Percentiles rank a stretch among this genome's conserved stretches.
These are phyloP conservation scores for Sorex fumeus DNA, from an alignment of 2,113 vertebrate species.

Conservation along the genomic window DNA sequence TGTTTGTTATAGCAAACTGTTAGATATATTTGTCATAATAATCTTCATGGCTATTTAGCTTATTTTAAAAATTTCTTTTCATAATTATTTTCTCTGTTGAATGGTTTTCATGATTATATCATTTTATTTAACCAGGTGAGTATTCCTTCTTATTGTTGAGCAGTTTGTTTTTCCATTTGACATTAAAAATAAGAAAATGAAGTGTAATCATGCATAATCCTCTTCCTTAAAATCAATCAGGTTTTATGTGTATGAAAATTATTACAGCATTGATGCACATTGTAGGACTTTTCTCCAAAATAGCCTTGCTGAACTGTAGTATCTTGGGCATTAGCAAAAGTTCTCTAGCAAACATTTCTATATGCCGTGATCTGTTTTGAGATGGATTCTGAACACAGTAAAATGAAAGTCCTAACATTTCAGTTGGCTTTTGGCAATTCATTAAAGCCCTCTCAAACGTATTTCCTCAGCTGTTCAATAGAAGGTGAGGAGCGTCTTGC, in stretches of 20 bases:
- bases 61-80: neutral
- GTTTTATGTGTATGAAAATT: neutral
- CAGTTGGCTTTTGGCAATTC: neutral
- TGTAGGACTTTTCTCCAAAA: neutral
- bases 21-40: neutral
- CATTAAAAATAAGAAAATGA: neutral
- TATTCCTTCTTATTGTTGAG: neutral
- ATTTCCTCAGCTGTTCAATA: neutral
- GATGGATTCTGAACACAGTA: neutral
- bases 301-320: neutral
- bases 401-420: neutral
- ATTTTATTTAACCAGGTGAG: neutral
- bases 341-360: neutral
- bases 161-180: neutral
- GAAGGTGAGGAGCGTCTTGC: neutral
- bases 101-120: neutral
- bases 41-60: neutral
- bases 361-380: neutral
- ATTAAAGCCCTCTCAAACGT: neutral
- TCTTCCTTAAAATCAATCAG: neutral
- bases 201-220: neutral
- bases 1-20: neutral
- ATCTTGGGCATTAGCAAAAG: neutral
- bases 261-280: neutral
- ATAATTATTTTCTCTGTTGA: neutral